Percentiles rank a stretch among this genome's conserved stretches.
Conservation (phyloP, 2,113 vertebrate genomes). For the Sphaerodactylus townsendi region DNA sequence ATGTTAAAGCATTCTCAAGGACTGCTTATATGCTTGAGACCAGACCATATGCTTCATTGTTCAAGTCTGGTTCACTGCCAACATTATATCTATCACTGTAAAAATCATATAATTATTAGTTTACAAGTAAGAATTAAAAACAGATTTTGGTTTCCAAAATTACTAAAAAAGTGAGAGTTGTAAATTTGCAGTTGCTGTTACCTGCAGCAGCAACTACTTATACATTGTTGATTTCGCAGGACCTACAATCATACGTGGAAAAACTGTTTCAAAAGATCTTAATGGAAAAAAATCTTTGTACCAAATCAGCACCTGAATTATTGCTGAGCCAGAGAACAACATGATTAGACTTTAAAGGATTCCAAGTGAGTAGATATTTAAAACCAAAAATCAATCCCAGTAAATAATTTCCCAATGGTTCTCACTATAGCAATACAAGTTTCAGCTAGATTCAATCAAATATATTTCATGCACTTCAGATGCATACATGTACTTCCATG, state of each 20-base stretch:
- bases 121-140: slow-evolving; percentile 17
- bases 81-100: slow-evolving; percentile 21
- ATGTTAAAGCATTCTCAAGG: neutral
- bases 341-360: too few relatives aligned
- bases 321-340: neutral
- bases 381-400: neutral
- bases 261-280: too few relatives aligned
- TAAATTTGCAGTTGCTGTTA: neutral
- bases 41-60: neutral
- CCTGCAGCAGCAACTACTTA: neutral
- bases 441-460: neutral
- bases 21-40: neutral
- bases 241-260: neutral
- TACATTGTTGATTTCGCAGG: neutral
- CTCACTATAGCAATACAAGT: neutral
- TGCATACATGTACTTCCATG: too few relatives aligned
- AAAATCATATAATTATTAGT: slow-evolving; percentile 26
- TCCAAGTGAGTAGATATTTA: neutral
- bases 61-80: slow-evolving; percentile 2
- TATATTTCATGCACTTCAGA: too few relatives aligned
- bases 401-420: neutral
- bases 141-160: slow-evolving; percentile 1
- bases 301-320: neutral
- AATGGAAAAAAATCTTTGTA: neutral
- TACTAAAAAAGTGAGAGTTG: slow-evolving; percentile 18